Conservation (phyloP, 2,113 vertebrate species). For the Nannospalax galili region DNA sequence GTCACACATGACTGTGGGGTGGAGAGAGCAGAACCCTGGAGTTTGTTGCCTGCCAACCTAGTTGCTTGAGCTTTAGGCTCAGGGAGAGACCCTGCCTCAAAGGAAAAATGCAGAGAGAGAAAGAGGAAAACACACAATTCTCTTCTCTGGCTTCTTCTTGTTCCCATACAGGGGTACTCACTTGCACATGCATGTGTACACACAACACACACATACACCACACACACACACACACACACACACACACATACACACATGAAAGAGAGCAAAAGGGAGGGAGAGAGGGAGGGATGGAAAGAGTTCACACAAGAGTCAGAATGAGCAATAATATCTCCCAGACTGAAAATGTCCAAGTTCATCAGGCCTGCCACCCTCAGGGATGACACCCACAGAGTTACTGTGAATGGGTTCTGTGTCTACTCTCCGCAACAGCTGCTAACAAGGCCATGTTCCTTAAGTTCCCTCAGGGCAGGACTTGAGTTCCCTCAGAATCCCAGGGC, state of each 20-base stretch:
- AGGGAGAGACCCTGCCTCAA: neutral
- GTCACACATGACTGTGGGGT: neutral
- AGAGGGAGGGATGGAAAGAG: neutral
- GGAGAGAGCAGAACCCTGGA: neutral
- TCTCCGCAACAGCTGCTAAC: neutral
- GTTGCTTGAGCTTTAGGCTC: neutral
- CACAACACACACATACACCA: neutral
- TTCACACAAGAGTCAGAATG: no score
- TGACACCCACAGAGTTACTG: neutral
- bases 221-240: neutral
- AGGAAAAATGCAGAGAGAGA: neutral
- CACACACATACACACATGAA: neutral
- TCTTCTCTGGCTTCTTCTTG: neutral
- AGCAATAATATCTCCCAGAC: neutral
- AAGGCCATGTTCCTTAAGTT: accelerated
- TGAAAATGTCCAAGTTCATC: neutral
- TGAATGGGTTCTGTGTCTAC: neutral
- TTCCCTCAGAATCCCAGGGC: neutral
- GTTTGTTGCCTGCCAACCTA: neutral
- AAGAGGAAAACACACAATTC: neutral
- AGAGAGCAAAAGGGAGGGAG: neutral
- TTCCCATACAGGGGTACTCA: neutral
- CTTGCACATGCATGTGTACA: no score
- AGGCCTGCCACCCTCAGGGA: neutral
- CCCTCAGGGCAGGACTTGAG: neutral